phyloP scores from a whole-genome alignment of 2,113 vertebrate genomes.

The Riparia riparia region DNA sequence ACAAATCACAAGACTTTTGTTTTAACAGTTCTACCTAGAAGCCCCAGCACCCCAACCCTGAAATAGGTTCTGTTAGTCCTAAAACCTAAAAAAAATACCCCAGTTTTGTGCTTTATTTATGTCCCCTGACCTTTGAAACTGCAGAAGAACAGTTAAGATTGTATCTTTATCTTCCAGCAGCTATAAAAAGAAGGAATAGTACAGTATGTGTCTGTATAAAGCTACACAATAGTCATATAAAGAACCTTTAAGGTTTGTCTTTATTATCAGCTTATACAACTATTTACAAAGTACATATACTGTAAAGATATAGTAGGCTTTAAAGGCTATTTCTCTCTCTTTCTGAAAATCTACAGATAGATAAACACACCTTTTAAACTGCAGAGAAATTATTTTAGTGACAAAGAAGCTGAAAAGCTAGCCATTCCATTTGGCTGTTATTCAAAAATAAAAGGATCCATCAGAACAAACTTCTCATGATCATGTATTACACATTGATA shows the following conservation, averaged over 20 bases:
- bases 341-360: not conserved
- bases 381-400: not conserved
- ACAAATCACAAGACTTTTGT: not conserved
- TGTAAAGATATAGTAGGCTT: not conserved
- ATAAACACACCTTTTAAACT: not conserved
- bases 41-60: not conserved
- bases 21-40: not conserved
- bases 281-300: not conserved
- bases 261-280: not conserved
- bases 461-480: not conserved
- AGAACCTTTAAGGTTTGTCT: conserved; percentile 2
- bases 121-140: not conserved
- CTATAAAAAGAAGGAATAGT: not conserved
- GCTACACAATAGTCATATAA: not conserved
- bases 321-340: not conserved
- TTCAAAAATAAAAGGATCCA: not conserved
- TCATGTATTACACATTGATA: not conserved
- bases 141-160: not conserved
- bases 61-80: not conserved
- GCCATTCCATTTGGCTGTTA: not conserved
- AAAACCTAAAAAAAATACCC: not conserved
- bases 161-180: not conserved
- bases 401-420: not conserved
- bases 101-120: not conserved
- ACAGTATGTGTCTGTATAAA: not conserved